Evolutionary conservation across 2,888 invertebrate species (phyloP), one percentile per base, ranked within the genome.

Genomic region (Cyaniris semiargus): DNA sequence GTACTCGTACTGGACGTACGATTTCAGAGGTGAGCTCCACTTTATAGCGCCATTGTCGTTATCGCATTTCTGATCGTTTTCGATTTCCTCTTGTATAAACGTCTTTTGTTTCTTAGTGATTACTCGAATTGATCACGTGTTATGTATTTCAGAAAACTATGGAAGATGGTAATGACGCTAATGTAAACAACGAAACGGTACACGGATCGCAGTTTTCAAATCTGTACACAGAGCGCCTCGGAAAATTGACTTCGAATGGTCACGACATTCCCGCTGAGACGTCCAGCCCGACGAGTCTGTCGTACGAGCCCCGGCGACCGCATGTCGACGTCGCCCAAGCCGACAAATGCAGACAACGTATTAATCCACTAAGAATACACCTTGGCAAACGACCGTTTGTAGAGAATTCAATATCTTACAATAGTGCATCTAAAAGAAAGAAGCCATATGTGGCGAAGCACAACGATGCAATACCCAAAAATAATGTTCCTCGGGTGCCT

Each of bases 1-100:
- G 89, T 89, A 90, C 88, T 90, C 93, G 92, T 92, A 92, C 92
- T 93, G 93, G 93, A 90, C 92, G 91, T 93, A 92, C 92, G 92
- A 93, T 89, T 93, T 92, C 86, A 91, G 91, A 93, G 93, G 93
- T 94, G 91, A 80, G 82, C 78, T 83, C 83, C 76, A 82, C 83
- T 82, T 84, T 84, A 83, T 80, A 83, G 85, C 88, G 84, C 86
- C 87, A 85, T 86, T 87, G 86, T 83, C 86, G 83, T 82, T 84
- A 86, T 86, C 84, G 84, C 87, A 88, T 86, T 90, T 91, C 85
- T 86, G 90, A 90, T 87, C 79, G 79, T 84, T 89, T 90, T 87
- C 86, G 86, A 90, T 90, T 90, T 91, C 90, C 87, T 91, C 88
- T 87, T 87, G 88, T 86, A 88, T 89, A 90, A 89, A 89, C 86